Evolutionary conservation across 1,140 invertebrate species (phyloP).

Genomic region (Uloborus diversus): DNA sequence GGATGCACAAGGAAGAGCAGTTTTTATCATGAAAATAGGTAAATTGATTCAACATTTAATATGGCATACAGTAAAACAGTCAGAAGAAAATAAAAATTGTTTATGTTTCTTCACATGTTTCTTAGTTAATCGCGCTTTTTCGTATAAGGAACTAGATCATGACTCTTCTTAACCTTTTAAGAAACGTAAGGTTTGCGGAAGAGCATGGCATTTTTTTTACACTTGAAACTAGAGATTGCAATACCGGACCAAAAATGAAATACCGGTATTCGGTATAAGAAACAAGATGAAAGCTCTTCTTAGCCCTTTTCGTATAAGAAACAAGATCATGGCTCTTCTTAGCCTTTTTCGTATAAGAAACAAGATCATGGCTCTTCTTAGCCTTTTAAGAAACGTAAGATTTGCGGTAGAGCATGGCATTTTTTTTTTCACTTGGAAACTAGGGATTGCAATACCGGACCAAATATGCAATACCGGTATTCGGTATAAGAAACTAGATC

Average conservation of each 20-base stretch:
- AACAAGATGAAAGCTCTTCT: too few relatives aligned
- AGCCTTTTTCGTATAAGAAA: not conserved
- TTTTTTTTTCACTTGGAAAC: too few relatives aligned
- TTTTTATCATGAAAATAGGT: conserved; percentile 47
- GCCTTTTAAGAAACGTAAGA: not conserved
- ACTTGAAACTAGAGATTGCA: too few relatives aligned
- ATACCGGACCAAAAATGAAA: too few relatives aligned
- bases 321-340: too few relatives aligned
- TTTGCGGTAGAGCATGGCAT: too few relatives aligned
- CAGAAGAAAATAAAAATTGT: not conserved
- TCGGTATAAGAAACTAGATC: too few relatives aligned
- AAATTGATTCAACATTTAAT: not conserved
- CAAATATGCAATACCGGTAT: too few relatives aligned
- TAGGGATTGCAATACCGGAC: too few relatives aligned
- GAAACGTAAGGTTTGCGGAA: not conserved
- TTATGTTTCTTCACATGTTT: not conserved
- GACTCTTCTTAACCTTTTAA: not conserved
- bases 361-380: not conserved
- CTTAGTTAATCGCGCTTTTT: not conserved
- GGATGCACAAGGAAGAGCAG: conserved; percentile 36
- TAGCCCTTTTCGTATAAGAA: not conserved
- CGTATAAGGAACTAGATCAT: not conserved
- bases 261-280: too few relatives aligned
- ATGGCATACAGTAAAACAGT: not conserved
- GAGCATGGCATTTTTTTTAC: too few relatives aligned